Conservation (phyloP, 2,113 vertebrate genomes). For the Alligator mississippiensis region DNA sequence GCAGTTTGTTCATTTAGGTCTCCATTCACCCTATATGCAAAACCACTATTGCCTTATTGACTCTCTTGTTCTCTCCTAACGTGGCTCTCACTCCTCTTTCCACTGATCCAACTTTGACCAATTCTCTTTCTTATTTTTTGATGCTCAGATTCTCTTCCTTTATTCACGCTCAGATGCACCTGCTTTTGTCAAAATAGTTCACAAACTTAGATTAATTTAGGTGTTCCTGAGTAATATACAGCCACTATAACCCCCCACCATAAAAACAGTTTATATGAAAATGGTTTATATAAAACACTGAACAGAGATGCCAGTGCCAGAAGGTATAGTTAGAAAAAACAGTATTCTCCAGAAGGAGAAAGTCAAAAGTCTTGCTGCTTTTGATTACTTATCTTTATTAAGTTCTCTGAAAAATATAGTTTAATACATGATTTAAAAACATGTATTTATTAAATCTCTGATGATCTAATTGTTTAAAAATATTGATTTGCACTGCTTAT, state of each 20-base stretch:
- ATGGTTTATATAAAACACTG: too few relatives aligned
- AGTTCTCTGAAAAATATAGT: neutral
- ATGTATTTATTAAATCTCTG: neutral
- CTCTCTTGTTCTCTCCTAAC: neutral
- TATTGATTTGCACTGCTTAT: neutral
- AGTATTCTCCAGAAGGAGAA: too few relatives aligned
- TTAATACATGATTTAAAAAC: neutral
- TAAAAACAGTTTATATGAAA: too few relatives aligned
- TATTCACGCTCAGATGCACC: neutral
- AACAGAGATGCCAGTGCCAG: neutral
- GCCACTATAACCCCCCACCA: neutral
- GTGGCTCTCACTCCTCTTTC: neutral
- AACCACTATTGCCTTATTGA: too few relatives aligned
- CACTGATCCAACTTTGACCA: neutral
- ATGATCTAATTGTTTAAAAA: neutral
- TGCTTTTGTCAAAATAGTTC: neutral
- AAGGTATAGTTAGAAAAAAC: neutral
- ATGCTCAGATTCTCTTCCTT: neutral
- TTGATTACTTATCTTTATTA: neutral
- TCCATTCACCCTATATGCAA: neutral
- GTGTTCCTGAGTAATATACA: neutral
- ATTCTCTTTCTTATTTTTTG: neutral
- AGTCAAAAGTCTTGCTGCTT: too few relatives aligned
- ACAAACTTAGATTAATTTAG: neutral
- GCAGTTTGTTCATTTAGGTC: neutral